A percentile compares a stretch with the other conserved stretches of the same genome.
Conservation (phyloP, 2,888 invertebrate genomes). For the Carcina quercana region DNA sequence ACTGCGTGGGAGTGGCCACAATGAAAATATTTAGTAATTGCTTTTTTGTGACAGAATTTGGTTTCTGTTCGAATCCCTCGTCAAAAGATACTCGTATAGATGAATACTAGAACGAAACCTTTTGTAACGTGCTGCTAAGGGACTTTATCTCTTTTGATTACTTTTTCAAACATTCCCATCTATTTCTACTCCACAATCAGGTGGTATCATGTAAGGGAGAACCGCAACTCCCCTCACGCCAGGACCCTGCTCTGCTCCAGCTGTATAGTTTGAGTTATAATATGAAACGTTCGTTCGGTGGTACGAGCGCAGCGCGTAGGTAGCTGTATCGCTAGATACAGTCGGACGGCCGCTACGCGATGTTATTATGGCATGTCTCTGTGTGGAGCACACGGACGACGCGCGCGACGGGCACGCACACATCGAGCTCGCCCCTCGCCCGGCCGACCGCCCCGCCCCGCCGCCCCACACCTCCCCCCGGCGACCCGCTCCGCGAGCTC, state of each 20-base stretch:
- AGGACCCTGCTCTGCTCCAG: conserved; percentile 34
- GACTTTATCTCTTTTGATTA: too few species aligned
- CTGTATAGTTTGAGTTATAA: conserved; percentile 49
- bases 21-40: background rate
- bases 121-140: too few species aligned
- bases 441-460: conserved; percentile 20
- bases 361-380: conserved; percentile 49
- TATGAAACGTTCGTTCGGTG: conserved; percentile 39
- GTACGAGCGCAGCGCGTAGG: conserved; percentile 42
- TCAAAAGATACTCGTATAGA: too few species aligned
- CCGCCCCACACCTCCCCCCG: conserved; percentile 25
- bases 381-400: too few species aligned
- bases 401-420: conserved; percentile 28
- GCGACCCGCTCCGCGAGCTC: conserved; percentile 34
- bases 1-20: conserved; percentile 5
- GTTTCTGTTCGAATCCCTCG: too few species aligned
- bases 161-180: too few species aligned
- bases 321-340: conserved; percentile 60
- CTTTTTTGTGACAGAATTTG: too few species aligned
- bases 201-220: too few species aligned
- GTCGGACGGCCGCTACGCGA: conserved; percentile 55
- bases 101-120: too few species aligned
- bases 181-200: too few species aligned
- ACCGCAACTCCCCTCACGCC: conserved; percentile 53
- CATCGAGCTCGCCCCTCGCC: conserved; percentile 25